Evolutionary conservation across 2,888 invertebrate species (phyloP).

Genomic region (Arctia plantaginis): DNA sequence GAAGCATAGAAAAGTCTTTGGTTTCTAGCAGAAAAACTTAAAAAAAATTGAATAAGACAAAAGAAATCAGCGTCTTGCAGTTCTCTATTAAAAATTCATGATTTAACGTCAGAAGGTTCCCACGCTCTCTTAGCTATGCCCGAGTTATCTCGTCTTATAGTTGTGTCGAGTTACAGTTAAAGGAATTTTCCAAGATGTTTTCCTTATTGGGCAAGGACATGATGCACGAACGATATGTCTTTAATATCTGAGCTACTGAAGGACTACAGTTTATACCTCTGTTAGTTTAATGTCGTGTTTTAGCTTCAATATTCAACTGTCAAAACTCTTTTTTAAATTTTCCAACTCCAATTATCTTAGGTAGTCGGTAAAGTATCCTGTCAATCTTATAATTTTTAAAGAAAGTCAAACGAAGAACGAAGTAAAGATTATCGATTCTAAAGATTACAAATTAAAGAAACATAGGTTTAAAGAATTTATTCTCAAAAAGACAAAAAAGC

Average conservation of each 20-base stretch:
- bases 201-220: background rate
- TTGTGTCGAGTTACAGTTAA: constrained; percentile 9
- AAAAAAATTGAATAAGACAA: too few species aligned
- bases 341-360: background rate
- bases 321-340: background rate
- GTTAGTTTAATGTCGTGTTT: too few species aligned
- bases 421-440: background rate
- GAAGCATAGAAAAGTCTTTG: background rate
- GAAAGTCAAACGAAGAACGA: background rate
- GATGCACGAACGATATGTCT: background rate
- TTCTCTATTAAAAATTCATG: background rate
- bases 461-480: too few species aligned
- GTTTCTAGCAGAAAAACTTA: background rate
- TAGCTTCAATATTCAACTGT: background rate
- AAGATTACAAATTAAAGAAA: too few species aligned
- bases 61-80: background rate
- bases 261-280: background rate
- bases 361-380: background rate
- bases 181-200: constrained; percentile 14
- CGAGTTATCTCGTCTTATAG: constrained; percentile 4
- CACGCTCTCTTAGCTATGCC: background rate
- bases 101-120: background rate
- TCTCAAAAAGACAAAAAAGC: too few species aligned
- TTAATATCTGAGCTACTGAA: background rate
- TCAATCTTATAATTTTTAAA: background rate